Evolutionary conservation across 2,797 vertebrate genomes (phyloP).

Genomic region (Propithecus perrieri): DNA sequence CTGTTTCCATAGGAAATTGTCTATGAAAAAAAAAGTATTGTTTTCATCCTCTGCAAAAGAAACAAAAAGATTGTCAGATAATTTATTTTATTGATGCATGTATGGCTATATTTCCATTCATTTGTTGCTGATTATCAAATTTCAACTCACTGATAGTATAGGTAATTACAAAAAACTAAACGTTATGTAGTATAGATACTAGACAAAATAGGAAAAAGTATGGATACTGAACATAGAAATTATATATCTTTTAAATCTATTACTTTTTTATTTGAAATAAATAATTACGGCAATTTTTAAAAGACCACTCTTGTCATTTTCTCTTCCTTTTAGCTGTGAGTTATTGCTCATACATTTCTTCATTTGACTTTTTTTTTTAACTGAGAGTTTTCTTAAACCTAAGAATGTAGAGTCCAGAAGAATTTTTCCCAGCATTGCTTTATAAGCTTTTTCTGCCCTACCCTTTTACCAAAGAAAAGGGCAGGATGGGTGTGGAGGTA

Average conservation of each 20-base stretch:
- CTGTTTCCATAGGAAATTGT: constrained; percentile 32
- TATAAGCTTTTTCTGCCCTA: constrained; percentile 44
- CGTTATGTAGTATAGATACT: neutral
- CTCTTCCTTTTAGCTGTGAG: constrained; percentile 69
- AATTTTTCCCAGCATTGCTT: constrained; percentile 70
- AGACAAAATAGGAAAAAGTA: neutral
- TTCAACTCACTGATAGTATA: constrained; percentile 8
- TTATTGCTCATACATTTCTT: constrained; percentile 62
- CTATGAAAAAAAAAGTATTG: constrained; percentile 47
- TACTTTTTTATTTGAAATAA: constrained; percentile 75
- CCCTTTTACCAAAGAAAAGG: constrained; percentile 65
- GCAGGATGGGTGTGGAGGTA: neutral
- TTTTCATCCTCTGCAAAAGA: constrained; percentile 46
- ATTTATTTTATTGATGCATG: constrained; percentile 51
- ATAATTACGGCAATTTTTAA: constrained; percentile 62
- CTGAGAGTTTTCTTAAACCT: constrained; percentile 73
- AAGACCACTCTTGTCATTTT: constrained; percentile 72
- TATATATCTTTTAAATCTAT: constrained; percentile 49
- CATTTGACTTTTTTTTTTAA: constrained; percentile 73
- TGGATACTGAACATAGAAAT: constrained; percentile 6
- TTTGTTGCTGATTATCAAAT: constrained; percentile 50
- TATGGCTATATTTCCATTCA: constrained; percentile 26
- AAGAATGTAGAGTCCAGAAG: constrained; percentile 63
- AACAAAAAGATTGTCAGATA: neutral
- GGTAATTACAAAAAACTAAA: constrained; percentile 48